Percentiles rank a stretch among this genome's conserved stretches.
These are phyloP conservation scores for Anolis apletophallus DNA, from an alignment of 2,797 vertebrate genomes.

Conservation along the genomic window DNA sequence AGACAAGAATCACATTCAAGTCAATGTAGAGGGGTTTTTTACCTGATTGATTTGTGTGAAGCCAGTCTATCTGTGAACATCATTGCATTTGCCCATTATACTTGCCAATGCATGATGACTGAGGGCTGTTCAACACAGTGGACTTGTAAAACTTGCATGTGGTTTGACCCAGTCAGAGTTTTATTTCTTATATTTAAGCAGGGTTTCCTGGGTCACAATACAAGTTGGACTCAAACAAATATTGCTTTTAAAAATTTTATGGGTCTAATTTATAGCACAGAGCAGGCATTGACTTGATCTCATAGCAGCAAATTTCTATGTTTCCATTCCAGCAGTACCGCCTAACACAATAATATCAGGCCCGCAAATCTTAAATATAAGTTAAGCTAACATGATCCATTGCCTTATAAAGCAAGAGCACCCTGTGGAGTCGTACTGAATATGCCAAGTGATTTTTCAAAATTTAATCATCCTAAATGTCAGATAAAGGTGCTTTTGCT, in stretches of 20 bases:
- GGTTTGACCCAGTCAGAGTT: slow-evolving; percentile 44
- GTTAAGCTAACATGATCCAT: slow-evolving; percentile 84
- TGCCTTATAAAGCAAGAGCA: slow-evolving; percentile 79
- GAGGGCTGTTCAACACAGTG: slow-evolving; percentile 1
- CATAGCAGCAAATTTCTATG: slow-evolving; percentile 78
- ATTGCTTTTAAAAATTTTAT: slow-evolving; percentile 76
- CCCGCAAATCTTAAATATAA: slow-evolving; percentile 81
- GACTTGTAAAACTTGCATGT: slow-evolving; percentile 30
- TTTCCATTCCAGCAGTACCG: slow-evolving; percentile 78
- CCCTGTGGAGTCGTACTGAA: slow-evolving; percentile 81
- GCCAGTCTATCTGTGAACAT: background rate
- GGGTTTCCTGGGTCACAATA: slow-evolving; percentile 54
- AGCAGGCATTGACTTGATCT: slow-evolving; percentile 76
- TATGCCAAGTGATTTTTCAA: slow-evolving; percentile 84
- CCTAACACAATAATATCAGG: slow-evolving; percentile 80
- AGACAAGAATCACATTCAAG: background rate
- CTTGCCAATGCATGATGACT: slow-evolving; percentile 21
- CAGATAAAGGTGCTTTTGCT: slow-evolving; percentile 87
- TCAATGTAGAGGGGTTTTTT: background rate
- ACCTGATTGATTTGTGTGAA: slow-evolving; percentile 28
- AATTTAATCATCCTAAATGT: slow-evolving; percentile 91
- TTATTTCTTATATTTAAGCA: slow-evolving; percentile 70
- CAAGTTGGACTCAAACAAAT: slow-evolving; percentile 60
- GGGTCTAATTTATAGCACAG: slow-evolving; percentile 76
- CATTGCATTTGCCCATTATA: slow-evolving; percentile 23